A percentile compares a stretch with the other conserved stretches of the same genome.
Conservation (phyloP, 2,888 invertebrate genomes). For the Megamerina dolium region DNA sequence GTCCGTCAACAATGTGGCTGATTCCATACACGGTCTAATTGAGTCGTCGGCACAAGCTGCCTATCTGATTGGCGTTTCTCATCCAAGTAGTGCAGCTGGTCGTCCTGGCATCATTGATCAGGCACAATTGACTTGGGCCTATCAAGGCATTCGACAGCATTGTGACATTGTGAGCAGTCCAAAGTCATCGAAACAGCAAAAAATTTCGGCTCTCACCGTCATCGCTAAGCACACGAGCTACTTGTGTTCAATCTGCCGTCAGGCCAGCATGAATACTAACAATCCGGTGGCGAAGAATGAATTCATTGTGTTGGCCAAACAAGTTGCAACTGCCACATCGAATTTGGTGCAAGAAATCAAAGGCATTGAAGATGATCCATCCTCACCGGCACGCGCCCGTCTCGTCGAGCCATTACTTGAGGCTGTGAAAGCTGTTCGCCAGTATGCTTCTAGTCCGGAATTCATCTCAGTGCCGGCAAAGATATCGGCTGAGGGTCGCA, state of each 20-base stretch:
- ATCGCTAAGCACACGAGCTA: constrained; percentile 95
- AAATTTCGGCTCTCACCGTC: constrained; percentile 84
- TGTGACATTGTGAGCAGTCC: constrained; percentile 71
- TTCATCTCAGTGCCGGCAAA: constrained; percentile 89
- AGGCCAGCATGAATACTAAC: constrained; percentile 83
- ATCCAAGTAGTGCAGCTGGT: constrained; percentile 83
- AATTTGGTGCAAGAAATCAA: constrained; percentile 93
- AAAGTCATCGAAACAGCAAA: constrained; percentile 71
- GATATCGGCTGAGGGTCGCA: constrained; percentile 77
- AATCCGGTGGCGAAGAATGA: constrained; percentile 91
- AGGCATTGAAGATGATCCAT: constrained; percentile 77
- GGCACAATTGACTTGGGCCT: constrained; percentile 78
- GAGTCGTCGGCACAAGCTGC: constrained; percentile 94
- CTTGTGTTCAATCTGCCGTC: constrained; percentile 90
- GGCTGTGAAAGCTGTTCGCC: constrained; percentile 86
- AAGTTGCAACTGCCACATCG: constrained; percentile 94
- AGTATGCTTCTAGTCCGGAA: constrained; percentile 90
- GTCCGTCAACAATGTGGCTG: constrained; percentile 75
- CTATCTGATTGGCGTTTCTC: constrained; percentile 89
- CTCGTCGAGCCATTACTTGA: constrained; percentile 82
- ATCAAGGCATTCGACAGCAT: constrained; percentile 83
- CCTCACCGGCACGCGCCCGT: constrained; percentile 65
- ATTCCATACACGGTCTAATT: constrained; percentile 83
- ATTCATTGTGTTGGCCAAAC: constrained; percentile 96
- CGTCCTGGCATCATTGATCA: constrained; percentile 84